Percentiles rank a stretch among this genome's conserved stretches.
Conservation (phyloP, 2,797 vertebrate genomes). For the Anableps anableps region DNA sequence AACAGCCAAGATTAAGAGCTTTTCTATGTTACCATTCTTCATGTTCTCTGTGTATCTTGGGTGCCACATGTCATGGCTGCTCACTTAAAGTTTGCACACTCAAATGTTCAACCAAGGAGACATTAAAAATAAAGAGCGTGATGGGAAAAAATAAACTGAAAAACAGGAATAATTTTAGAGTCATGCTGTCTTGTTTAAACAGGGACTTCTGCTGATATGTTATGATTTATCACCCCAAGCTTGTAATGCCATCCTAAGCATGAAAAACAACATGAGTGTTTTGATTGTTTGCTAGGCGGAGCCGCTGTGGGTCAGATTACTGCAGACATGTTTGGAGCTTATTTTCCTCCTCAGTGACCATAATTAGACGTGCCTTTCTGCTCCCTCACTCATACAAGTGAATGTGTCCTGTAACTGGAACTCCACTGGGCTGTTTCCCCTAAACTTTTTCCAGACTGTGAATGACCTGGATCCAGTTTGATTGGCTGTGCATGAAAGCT, state of each 20-base stretch:
- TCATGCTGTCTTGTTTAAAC: neutral
- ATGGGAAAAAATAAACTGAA: neutral
- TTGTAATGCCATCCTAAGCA: slow-evolving; percentile 27
- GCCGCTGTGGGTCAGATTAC: slow-evolving; percentile 47
- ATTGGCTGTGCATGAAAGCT: slow-evolving; percentile 48
- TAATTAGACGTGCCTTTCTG: slow-evolving; percentile 62
- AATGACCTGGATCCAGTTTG: slow-evolving; percentile 58
- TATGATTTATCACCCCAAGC: slow-evolving; percentile 33
- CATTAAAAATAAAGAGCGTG: neutral
- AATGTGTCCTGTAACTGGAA: slow-evolving; percentile 40
- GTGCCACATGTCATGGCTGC: neutral
- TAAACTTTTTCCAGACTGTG: slow-evolving; percentile 54
- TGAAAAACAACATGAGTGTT: slow-evolving; percentile 33
- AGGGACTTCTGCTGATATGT: slow-evolving; percentile 13
- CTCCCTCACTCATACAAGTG: slow-evolving; percentile 32
- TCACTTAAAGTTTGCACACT: neutral
- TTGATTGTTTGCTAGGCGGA: slow-evolving; percentile 51
- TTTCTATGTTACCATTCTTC: neutral
- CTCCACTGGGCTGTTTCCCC: slow-evolving; percentile 46
- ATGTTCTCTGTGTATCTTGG: neutral
- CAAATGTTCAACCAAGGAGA: neutral
- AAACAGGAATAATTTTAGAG: neutral
- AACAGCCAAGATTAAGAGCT: neutral
- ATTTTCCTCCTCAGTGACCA: slow-evolving; percentile 50
- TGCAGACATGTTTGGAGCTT: slow-evolving; percentile 52